Percentiles rank a stretch among this genome's conserved stretches.
These are phyloP conservation scores for Calcarius ornatus DNA, from an alignment of 2,113 vertebrate genomes.

Conservation along the genomic window DNA sequence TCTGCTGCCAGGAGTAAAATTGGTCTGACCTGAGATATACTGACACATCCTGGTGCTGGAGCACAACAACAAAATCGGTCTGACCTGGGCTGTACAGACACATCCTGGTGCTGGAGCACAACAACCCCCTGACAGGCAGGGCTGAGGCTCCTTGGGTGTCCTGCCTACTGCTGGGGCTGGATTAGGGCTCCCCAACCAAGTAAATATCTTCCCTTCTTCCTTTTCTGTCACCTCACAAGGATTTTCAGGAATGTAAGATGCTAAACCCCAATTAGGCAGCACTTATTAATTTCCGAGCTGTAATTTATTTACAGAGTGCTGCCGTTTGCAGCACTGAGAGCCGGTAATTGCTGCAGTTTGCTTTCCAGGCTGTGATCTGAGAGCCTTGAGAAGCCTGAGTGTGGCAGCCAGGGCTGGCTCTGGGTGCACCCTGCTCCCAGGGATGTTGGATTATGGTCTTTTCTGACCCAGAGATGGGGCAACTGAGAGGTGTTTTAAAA, in stretches of 20 bases:
- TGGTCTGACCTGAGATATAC: neutral
- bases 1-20: neutral
- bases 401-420: neutral
- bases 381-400: neutral
- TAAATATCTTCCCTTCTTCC: neutral
- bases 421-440: neutral
- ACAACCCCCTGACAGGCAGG: fast-evolving
- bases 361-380: neutral
- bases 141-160: neutral
- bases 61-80: neutral
- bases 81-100: fast-evolving
- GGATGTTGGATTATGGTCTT: neutral
- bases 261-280: neutral
- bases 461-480: neutral
- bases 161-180: neutral
- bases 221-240: neutral
- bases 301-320: neutral
- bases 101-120: neutral
- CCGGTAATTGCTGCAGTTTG: neutral
- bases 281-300: neutral
- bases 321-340: neutral
- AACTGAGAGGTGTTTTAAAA: neutral
- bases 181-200: neutral
- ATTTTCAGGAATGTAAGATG: neutral
- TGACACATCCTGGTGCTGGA: neutral